phyloP scores from a whole-genome alignment of 2,888 invertebrate species.

The Elegia similella region DNA sequence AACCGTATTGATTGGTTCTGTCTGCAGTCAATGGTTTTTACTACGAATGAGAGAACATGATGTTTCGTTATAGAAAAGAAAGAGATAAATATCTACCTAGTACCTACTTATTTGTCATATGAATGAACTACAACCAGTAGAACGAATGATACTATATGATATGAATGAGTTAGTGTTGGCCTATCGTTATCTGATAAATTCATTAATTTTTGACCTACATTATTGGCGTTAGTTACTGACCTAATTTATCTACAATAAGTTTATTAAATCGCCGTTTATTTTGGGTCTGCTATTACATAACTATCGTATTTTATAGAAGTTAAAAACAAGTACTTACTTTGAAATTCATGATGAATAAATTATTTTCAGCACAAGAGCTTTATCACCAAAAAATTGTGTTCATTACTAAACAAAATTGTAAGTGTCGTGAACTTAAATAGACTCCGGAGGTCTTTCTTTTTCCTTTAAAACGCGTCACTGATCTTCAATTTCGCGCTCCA shows the following conservation, averaged over 20 bases:
- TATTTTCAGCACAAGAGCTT: neutral
- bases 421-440: conserved; percentile 50
- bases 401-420: conserved; percentile 40
- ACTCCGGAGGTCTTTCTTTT: conserved; percentile 42
- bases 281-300: too few relatives aligned
- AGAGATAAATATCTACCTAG: neutral
- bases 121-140: neutral
- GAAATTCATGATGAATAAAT: conserved; percentile 27
- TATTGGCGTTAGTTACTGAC: too few relatives aligned
- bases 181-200: neutral
- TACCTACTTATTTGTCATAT: neutral
- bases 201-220: too few relatives aligned
- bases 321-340: conserved; percentile 40
- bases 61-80: neutral
- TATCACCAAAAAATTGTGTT: conserved; percentile 19
- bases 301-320: neutral
- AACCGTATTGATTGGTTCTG: neutral
- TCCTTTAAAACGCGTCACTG: conserved; percentile 39
- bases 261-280: too few relatives aligned
- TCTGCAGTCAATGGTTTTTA: neutral
- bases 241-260: too few relatives aligned
- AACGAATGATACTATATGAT: neutral
- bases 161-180: neutral
- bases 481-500: conserved; percentile 65
- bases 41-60: neutral